Conservation (phyloP, 2,113 vertebrate genomes). For the Ramphastos sulfuratus region DNA sequence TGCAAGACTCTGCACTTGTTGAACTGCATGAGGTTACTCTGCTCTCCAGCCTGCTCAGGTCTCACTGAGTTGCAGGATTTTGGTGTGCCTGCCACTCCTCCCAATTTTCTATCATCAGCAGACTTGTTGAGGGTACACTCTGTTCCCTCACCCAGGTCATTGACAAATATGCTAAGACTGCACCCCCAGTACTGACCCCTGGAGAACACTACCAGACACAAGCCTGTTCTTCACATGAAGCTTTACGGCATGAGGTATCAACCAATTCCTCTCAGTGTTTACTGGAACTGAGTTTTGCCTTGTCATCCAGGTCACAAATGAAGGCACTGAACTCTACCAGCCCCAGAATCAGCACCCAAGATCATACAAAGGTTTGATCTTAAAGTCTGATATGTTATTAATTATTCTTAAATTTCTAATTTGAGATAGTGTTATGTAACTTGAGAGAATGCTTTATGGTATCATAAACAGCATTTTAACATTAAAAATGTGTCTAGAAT, state of each 20-base stretch:
- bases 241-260: not conserved
- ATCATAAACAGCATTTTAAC: not conserved
- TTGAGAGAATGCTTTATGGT: not conserved
- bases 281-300: not conserved
- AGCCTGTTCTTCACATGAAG: not conserved
- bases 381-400: not conserved
- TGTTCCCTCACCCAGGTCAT: no score
- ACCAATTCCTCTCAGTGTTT: not conserved
- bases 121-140: no score
- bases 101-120: no score
- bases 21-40: no score
- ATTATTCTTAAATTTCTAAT: not conserved
- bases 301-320: not conserved
- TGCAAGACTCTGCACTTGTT: no score
- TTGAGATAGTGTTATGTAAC: not conserved
- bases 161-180: no score
- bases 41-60: no score
- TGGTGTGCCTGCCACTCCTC: no score
- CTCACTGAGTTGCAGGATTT: no score
- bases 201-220: no score
- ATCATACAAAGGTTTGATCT: not conserved
- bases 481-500: not conserved
- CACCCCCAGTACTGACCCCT: no score
- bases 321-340: not conserved
- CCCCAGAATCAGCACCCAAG: not conserved